phyloP scores from a whole-genome alignment of 2,797 vertebrate genomes.

The Pogonophryne albipinna region DNA sequence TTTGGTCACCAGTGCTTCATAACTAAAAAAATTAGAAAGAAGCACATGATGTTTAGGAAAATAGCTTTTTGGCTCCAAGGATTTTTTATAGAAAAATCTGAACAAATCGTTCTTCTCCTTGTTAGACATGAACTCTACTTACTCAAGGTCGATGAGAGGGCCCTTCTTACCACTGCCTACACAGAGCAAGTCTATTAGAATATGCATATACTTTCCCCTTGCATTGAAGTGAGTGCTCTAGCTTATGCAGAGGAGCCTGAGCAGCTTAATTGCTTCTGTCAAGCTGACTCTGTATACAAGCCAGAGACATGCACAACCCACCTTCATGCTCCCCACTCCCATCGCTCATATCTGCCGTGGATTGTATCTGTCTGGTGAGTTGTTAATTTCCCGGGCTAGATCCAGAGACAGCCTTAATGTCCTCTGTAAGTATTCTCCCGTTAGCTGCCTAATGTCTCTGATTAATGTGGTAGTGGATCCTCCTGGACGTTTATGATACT shows the following conservation, averaged over 20 bases:
- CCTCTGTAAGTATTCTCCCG: slow-evolving; percentile 81
- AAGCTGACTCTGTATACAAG: slow-evolving; percentile 66
- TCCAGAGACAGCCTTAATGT: slow-evolving; percentile 82
- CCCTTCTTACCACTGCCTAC: slow-evolving; percentile 13
- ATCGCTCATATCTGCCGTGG: slow-evolving; percentile 80
- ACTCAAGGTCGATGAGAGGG: slow-evolving; percentile 26
- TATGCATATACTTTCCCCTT: slow-evolving; percentile 21
- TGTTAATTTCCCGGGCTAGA: slow-evolving; percentile 84
- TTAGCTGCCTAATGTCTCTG: slow-evolving; percentile 83
- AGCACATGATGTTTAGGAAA: too few species aligned
- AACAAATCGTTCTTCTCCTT: slow-evolving; percentile 16
- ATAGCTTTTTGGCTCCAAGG: too few species aligned
- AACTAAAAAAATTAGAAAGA: too few species aligned
- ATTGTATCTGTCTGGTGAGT: slow-evolving; percentile 82
- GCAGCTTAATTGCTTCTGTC: slow-evolving; percentile 82
- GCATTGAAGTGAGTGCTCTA: slow-evolving; percentile 41
- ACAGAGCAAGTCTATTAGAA: slow-evolving; percentile 29
- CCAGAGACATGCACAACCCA: slow-evolving; percentile 69
- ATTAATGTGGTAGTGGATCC: slow-evolving; percentile 82
- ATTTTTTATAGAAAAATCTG: too few species aligned
- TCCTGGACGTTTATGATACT: slow-evolving; percentile 83
- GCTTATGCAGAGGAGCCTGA: slow-evolving; percentile 54
- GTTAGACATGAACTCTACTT: slow-evolving; percentile 11
- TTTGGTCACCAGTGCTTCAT: too few species aligned
- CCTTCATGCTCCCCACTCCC: slow-evolving; percentile 74